Conservation (phyloP, 2,888 invertebrate genomes). For the Pyrrhosoma nymphula region DNA sequence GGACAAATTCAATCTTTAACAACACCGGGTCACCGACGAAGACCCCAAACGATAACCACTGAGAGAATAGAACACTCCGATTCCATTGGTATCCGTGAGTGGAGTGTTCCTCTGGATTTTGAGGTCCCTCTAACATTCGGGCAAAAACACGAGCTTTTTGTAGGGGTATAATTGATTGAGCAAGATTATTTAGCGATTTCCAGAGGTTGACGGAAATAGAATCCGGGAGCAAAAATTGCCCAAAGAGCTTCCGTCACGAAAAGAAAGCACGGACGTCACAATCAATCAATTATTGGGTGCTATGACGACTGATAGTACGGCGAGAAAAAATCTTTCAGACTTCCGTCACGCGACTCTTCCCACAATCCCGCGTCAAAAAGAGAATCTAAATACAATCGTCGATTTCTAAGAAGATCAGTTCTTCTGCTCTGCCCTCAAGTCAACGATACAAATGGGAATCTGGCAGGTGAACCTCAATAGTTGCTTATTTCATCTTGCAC, state of each 20-base stretch:
- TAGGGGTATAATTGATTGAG: not conserved
- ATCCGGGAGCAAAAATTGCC: not conserved
- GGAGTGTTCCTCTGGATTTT: not conserved
- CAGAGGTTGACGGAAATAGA: constrained; percentile 8
- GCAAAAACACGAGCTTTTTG: not conserved
- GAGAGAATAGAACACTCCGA: not conserved
- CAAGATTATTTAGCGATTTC: not conserved
- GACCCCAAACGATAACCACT: not conserved
- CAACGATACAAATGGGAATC: too few species aligned
- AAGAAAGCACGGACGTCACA: not conserved
- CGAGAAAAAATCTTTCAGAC: not conserved
- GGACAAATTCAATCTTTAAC: too few species aligned
- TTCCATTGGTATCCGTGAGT: not conserved
- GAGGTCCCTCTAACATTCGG: not conserved
- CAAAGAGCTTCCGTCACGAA: not conserved
- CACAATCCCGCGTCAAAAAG: not conserved
- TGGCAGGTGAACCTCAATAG: too few species aligned
- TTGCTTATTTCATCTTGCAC: too few species aligned
- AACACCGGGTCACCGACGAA: not conserved
- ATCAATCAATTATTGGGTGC: constrained; percentile 18
- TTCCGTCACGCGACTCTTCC: not conserved
- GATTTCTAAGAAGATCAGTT: not conserved
- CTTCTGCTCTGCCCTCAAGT: not conserved
- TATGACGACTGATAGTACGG: not conserved
- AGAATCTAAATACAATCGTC: too few species aligned